Evolutionary conservation across 2,113 vertebrate species (phyloP).

Genomic region (Calyptommatus sinebrachiatus): DNA sequence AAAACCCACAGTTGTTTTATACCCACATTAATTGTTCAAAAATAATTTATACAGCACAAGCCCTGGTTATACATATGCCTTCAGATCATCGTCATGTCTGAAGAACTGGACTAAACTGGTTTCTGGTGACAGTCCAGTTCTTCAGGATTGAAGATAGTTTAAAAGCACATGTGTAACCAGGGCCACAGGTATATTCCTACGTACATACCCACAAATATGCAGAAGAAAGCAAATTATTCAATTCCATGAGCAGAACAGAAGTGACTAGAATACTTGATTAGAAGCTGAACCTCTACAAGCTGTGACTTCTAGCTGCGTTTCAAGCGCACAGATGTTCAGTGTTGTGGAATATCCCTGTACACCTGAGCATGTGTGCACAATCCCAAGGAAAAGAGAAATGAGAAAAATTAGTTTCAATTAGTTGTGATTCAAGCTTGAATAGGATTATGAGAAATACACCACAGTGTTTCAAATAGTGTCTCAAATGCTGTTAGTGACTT

Average conservation of each 20-base stretch:
- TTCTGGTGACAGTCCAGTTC: too few species aligned
- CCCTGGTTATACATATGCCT: not conserved
- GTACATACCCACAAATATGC: not conserved
- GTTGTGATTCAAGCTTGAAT: not conserved
- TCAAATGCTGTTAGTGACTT: slow-evolving; percentile 23
- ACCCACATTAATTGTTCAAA: not conserved
- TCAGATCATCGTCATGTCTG: too few species aligned
- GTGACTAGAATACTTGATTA: not conserved
- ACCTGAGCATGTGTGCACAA: too few species aligned
- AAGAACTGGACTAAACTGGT: too few species aligned
- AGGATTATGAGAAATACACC: not conserved
- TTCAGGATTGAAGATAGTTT: too few species aligned
- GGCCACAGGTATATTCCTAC: not conserved
- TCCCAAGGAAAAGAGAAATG: too few species aligned
- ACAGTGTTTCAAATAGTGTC: rapidly evolving
- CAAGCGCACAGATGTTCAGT: not conserved
- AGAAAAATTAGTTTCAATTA: not conserved
- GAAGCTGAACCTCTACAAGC: not conserved
- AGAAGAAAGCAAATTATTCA: slow-evolving; percentile 15
- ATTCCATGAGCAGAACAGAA: not conserved
- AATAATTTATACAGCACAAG: not conserved
- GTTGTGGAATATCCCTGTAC: not conserved
- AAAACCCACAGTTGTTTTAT: slow-evolving; percentile 15
- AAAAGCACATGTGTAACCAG: too few species aligned
- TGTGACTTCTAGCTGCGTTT: not conserved